Conservation (phyloP, 92 coral and sea anemone genomes). For the Porites rus region DNA sequence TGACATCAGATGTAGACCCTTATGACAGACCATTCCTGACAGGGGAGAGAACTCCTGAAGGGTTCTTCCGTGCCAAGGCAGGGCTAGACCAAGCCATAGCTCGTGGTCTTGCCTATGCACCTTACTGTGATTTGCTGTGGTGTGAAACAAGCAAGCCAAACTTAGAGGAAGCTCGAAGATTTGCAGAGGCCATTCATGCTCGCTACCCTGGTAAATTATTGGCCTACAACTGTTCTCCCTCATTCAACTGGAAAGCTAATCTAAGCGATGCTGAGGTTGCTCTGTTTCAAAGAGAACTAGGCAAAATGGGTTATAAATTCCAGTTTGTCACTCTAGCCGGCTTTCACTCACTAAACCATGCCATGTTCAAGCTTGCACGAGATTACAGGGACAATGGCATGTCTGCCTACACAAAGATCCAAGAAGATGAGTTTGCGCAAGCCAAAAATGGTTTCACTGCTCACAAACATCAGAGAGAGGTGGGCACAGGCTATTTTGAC, state of each 20-base stretch:
- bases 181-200: slow-evolving; percentile 95
- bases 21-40: slow-evolving; percentile 95
- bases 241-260: slow-evolving; percentile 99
- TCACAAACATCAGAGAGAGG: slow-evolving; percentile 98
- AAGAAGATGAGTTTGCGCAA: slow-evolving; percentile 96
- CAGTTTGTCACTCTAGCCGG: slow-evolving; percentile 99
- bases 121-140: slow-evolving; percentile 98
- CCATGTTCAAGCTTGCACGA: slow-evolving; percentile 96
- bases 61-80: slow-evolving; percentile 85
- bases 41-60: slow-evolving; percentile 99
- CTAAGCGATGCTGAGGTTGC: slow-evolving; percentile 92
- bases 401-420: slow-evolving; percentile 93
- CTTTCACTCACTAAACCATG: slow-evolving; percentile 96
- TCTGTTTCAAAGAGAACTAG: slow-evolving; percentile 93
- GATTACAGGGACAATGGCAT: slow-evolving; percentile 92
- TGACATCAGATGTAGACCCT: slow-evolving; percentile 98
- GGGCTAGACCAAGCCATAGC: slow-evolving; percentile 99
- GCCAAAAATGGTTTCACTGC: slow-evolving; percentile 96
- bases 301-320: slow-evolving; percentile 93
- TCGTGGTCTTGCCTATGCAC: slow-evolving; percentile 97
- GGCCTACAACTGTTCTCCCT: slow-evolving; percentile 99
- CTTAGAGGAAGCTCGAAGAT: slow-evolving; percentile 89
- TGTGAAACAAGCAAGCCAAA: slow-evolving; percentile 98
- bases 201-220: slow-evolving; percentile 93
- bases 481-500: slow-evolving; percentile 98